Conservation (phyloP, 1,140 invertebrate species). For the Apis florea region DNA sequence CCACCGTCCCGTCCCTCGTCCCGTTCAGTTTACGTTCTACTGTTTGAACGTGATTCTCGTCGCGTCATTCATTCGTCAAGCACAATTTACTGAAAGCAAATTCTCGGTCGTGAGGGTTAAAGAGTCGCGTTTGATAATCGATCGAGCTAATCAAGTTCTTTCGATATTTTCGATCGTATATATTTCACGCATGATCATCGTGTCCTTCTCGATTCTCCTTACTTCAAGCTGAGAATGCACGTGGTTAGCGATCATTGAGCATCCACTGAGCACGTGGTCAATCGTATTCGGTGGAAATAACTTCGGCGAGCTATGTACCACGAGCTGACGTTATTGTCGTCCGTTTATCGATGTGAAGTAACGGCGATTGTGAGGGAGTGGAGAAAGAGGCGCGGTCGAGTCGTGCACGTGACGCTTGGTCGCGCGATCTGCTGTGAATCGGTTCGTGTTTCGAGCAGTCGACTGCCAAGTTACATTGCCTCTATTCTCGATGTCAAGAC, state of each 20-base stretch:
- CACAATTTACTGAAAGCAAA: neutral
- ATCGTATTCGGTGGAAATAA: constrained; percentile 46
- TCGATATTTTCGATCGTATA: neutral
- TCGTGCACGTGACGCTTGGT: constrained; percentile 34
- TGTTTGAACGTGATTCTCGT: neutral
- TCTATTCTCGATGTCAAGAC: neutral
- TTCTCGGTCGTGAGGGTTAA: constrained; percentile 19
- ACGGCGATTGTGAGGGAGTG: neutral
- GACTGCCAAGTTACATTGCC: neutral
- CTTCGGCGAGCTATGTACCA: constrained; percentile 9
- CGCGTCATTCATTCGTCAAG: neutral
- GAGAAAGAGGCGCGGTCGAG: neutral
- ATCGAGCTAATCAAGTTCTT: neutral
- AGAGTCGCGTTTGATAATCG: neutral
- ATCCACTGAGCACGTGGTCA: constrained; percentile 69
- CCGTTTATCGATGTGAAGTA: constrained; percentile 11
- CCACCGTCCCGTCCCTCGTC: neutral
- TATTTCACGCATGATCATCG: too few relatives aligned
- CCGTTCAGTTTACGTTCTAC: neutral
- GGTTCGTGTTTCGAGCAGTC: neutral
- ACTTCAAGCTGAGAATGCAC: neutral
- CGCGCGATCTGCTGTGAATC: neutral
- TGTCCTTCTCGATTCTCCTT: neutral
- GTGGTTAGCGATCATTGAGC: neutral
- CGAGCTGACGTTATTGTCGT: neutral